These are phyloP conservation scores for Triplophysa siluroides DNA, from an alignment of 2,113 vertebrate genomes.

Conservation along the genomic window DNA sequence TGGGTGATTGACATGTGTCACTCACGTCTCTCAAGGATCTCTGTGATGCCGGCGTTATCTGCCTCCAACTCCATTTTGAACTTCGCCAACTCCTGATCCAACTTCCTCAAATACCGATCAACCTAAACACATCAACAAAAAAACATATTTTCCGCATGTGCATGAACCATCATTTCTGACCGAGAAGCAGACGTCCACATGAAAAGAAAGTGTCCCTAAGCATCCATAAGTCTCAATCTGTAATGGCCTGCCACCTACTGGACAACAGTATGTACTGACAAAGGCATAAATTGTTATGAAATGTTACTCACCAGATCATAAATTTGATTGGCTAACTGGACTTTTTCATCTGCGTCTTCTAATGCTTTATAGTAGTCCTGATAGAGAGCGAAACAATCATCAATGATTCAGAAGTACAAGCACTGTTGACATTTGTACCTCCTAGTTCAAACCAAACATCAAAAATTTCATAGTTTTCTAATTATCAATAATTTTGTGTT, in stretches of 20 bases:
- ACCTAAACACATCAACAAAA: conserved; percentile 74
- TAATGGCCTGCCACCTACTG: conserved; percentile 60
- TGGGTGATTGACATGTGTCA: conserved; percentile 35
- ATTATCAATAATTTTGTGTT: neutral
- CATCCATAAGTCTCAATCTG: neutral
- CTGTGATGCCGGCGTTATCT: conserved; percentile 98
- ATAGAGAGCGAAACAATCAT: conserved; percentile 7
- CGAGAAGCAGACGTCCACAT: neutral
- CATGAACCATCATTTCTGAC: neutral
- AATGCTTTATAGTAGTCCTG: conserved; percentile 98
- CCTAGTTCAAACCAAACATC: neutral
- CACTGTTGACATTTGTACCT: neutral
- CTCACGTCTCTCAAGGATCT: conserved; percentile 96
- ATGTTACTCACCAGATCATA: conserved; percentile 93
- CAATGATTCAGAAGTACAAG: too few relatives aligned
- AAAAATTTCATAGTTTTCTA: neutral
- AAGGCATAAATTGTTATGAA: neutral
- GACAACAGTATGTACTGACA: neutral
- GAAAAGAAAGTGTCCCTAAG: neutral
- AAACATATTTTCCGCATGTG: too few relatives aligned
- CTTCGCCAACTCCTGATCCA: conserved; percentile 98
- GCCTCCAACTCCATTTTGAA: conserved; percentile 99
- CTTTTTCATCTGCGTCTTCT: conserved; percentile 98
- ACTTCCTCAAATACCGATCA: conserved; percentile 94
- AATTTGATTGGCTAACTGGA: conserved; percentile 98